Evolutionary conservation across 2,797 vertebrate species (phyloP).

Genomic region (Sebastiscus tertius): DNA sequence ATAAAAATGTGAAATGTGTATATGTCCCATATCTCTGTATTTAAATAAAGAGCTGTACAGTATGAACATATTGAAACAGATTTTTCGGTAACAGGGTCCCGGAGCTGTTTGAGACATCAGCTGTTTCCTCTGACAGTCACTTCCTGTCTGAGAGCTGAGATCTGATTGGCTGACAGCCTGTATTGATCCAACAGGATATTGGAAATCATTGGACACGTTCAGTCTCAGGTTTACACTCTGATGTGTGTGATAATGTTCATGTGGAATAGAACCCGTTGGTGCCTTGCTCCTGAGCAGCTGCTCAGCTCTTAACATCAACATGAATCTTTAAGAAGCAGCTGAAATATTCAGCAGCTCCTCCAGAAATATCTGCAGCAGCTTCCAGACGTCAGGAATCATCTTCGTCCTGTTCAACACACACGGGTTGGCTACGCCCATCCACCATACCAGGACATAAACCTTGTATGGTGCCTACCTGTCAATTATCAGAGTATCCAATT

Average conservation of each 20-base stretch:
- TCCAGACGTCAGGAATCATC: slow-evolving; percentile 21
- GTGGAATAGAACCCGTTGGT: not conserved
- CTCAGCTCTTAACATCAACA: not conserved
- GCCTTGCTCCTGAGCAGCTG: slow-evolving; percentile 23
- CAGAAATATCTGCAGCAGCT: slow-evolving; percentile 49
- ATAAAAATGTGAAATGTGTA: too few species aligned
- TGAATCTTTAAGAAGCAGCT: slow-evolving; percentile 51
- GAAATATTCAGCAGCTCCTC: slow-evolving; percentile 56
- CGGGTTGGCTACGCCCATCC: not conserved
- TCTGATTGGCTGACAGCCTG: not conserved
- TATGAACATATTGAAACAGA: too few species aligned
- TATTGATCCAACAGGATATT: not conserved
- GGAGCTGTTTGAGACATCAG: not conserved
- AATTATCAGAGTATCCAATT: not conserved
- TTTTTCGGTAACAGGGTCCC: too few species aligned
- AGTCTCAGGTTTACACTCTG: not conserved
- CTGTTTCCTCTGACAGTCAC: not conserved
- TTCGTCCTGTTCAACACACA: not conserved
- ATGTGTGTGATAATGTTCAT: not conserved
- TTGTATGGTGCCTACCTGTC: not conserved
- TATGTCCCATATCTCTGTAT: too few species aligned
- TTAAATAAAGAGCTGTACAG: too few species aligned
- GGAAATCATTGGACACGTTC: not conserved
- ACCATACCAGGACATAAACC: not conserved
- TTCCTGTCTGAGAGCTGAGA: not conserved